Base-by-base conservation (phyloP, 2,797 vertebrate species). In the Cyprinella venusta region DNA sequence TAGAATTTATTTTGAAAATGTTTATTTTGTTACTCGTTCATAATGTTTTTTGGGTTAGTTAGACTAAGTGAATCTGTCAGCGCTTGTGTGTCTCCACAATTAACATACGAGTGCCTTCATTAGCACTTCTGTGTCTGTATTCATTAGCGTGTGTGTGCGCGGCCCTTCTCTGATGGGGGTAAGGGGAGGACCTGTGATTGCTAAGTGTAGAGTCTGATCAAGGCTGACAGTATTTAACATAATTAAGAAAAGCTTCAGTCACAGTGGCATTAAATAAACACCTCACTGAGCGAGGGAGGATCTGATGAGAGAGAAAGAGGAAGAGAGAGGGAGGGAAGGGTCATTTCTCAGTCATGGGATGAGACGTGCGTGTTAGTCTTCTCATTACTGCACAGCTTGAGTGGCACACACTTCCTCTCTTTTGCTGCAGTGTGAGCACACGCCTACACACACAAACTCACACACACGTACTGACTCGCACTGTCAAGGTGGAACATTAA, bases 201-300 rank as follows among this genome's bases (percentile, higher is more conserved):
- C 78, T 80, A 76, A 79, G 81, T 80, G 75, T 83, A 75, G 89
- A 89, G 80, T 82, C 83, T 90, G 89, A 91, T 88, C 75, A 80
- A 82, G 78, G 79, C 86, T 88, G 90, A 90, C 89, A 86, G 86
- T 90, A 88, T 88, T 90, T 90, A 91, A 91, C 79, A 89, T 88
- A 88, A 89, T 91, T 91, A 90, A 87, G 86, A 88, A 90, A 90
- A 86, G 83, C 88, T 87, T 90, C 88, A 89, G 88, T 89, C 90
- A 90, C 85, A 74, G 87, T 86, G 80, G 80, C 86, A 86, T 87
- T 89, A 88, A 87, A 89, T 89, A 90, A 91, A 90, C 88, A 90
- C 88, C 87, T 90, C 86, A 81, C 85, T 84, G 80, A 85, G 81
- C 72, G 79, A 90, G 84, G 36, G 85, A 80, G 83, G 78, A 86